phyloP scores from a whole-genome alignment of 2,888 invertebrate species.

The Amblyjoppa fuscipennis region DNA sequence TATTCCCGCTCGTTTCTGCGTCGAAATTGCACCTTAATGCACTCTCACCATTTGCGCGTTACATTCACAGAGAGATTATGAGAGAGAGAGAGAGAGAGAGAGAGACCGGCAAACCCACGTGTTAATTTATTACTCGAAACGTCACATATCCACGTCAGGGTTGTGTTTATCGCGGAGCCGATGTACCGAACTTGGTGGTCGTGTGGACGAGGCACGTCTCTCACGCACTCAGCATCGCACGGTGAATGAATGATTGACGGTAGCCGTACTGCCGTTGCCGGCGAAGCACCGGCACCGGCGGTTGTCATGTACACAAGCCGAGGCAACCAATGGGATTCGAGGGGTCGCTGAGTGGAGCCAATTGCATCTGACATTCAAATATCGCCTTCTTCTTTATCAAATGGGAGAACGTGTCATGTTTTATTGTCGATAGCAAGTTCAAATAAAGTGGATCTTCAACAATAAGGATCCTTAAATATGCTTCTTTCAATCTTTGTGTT shows the following conservation, averaged over 20 bases:
- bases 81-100: too few species aligned
- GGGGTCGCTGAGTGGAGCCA: constrained; percentile 24
- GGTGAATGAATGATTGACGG: constrained; percentile 63
- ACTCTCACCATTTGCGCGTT: constrained; percentile 30
- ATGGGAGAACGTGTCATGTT: neutral
- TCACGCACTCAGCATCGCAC: constrained; percentile 64
- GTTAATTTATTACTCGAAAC: constrained; percentile 13
- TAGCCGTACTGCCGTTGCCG: constrained; percentile 41
- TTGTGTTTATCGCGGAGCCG: constrained; percentile 22
- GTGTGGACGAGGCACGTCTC: constrained; percentile 46
- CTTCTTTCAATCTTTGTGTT: too few species aligned
- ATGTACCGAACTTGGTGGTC: constrained; percentile 6
- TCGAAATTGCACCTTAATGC: constrained; percentile 21
- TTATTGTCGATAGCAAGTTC: neutral
- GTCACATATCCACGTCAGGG: constrained; percentile 11
- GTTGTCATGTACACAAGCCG: constrained; percentile 68
- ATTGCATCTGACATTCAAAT: constrained; percentile 30
- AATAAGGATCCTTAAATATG: neutral
- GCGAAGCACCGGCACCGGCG: constrained; percentile 62
- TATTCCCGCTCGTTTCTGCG: constrained; percentile 60
- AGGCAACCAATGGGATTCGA: constrained; percentile 59
- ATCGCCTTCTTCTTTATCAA: constrained; percentile 20
- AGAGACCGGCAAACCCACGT: constrained; percentile 18
- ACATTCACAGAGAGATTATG: neutral
- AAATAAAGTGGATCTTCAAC: neutral